Evolutionary conservation across 2,888 invertebrate genomes (phyloP).

Genomic region (Steinernema carpocapsae): DNA sequence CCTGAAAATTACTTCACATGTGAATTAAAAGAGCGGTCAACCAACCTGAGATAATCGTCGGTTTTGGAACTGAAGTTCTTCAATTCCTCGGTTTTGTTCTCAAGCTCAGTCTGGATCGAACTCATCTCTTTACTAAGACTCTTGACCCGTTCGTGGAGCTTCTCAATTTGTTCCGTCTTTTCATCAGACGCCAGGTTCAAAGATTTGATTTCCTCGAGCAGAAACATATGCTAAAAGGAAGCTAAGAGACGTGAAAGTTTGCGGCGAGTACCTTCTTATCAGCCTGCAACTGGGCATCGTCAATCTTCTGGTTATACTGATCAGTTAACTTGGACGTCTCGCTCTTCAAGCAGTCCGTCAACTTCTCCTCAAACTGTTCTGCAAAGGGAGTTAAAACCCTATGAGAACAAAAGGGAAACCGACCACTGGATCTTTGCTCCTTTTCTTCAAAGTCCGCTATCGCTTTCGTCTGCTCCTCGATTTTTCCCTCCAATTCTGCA

Average conservation of each 20-base stretch:
- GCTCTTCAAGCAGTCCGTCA: too few relatives aligned
- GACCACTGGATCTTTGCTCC: neutral
- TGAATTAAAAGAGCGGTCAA: slow-evolving; percentile 37
- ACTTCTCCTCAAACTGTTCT: neutral
- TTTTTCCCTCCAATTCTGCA: slow-evolving; percentile 41
- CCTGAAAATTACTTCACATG: slow-evolving; percentile 36
- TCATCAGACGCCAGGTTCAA: slow-evolving; percentile 21
- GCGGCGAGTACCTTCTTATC: slow-evolving; percentile 28
- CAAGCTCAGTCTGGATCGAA: slow-evolving; percentile 47
- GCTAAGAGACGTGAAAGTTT: neutral
- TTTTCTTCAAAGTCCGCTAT: slow-evolving; percentile 47
- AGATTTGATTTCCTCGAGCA: slow-evolving; percentile 28
- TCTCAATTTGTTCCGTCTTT: slow-evolving; percentile 43
- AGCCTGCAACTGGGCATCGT: slow-evolving; percentile 31
- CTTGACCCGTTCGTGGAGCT: slow-evolving; percentile 39
- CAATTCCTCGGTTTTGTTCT: slow-evolving; percentile 56
- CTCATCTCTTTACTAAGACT: slow-evolving; percentile 52
- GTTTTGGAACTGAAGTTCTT: slow-evolving; percentile 53
- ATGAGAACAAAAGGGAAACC: slow-evolving; percentile 20
- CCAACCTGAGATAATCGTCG: slow-evolving; percentile 52
- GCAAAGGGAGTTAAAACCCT: neutral
- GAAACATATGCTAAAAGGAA: slow-evolving; percentile 20
- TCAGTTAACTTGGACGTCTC: neutral
- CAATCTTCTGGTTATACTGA: slow-evolving; percentile 29
- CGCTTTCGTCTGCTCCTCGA: slow-evolving; percentile 43